These are phyloP conservation scores for Parazoanthus atlanticus DNA, from an alignment of 92 coral and sea anemone genomes.

Conservation along the genomic window DNA sequence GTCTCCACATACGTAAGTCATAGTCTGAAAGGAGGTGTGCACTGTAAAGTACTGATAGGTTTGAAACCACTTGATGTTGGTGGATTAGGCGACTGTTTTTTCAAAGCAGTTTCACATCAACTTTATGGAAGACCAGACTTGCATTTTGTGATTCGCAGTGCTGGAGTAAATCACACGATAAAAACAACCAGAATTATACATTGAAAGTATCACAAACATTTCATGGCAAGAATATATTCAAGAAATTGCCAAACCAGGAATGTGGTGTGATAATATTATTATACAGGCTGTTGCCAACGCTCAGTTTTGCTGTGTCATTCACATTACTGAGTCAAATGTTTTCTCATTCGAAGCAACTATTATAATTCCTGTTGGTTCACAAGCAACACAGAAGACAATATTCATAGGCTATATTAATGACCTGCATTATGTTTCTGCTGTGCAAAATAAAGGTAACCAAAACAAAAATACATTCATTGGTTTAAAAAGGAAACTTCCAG, in stretches of 20 bases:
- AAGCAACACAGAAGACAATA: constrained; percentile 40
- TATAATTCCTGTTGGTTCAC: constrained; percentile 33
- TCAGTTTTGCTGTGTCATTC: constrained; percentile 50
- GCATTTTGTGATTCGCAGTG: constrained; percentile 57
- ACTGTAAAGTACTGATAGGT: constrained; percentile 27
- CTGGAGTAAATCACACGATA: constrained; percentile 53
- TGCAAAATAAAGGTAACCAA: constrained; percentile 31
- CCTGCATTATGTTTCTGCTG: constrained; percentile 43
- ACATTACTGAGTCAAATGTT: constrained; percentile 49
- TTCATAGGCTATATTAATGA: constrained; percentile 50
- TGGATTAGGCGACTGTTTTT: constrained; percentile 68
- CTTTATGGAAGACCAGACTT: constrained; percentile 61
- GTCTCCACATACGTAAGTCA: background rate
- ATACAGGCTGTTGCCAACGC: constrained; percentile 67
- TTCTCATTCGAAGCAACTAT: constrained; percentile 38
- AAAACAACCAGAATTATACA: constrained; percentile 41
- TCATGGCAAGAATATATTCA: constrained; percentile 26
- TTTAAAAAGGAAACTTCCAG: constrained; percentile 40
- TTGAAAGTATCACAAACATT: too few species aligned
- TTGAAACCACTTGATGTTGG: constrained; percentile 65
- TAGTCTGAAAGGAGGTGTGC: constrained; percentile 1
- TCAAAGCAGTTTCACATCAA: constrained; percentile 68
- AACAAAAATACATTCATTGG: constrained; percentile 17
- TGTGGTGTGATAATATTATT: constrained; percentile 62
- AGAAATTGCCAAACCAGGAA: constrained; percentile 61